These are phyloP conservation scores for Ceryle rudis DNA, from an alignment of 2,797 vertebrate genomes.

Conservation along the genomic window DNA sequence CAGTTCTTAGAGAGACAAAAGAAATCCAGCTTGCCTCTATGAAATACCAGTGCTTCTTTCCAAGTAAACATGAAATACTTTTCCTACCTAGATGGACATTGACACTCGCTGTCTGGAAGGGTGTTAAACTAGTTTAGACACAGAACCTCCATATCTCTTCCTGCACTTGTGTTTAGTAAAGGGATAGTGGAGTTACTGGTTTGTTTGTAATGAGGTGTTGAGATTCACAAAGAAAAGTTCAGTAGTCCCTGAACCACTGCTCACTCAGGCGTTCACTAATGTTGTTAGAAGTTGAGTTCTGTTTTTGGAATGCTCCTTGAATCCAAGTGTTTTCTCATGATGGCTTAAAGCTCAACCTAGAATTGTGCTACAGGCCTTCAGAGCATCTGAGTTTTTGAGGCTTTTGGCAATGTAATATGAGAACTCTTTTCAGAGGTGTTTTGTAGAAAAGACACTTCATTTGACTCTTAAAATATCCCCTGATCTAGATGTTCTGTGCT, in stretches of 20 bases:
- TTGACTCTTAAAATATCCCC: neutral
- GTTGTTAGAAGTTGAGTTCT: neutral
- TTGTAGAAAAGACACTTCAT: neutral
- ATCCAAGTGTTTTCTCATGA: neutral
- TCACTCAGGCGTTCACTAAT: neutral
- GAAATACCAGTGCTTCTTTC: neutral
- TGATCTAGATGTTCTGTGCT: neutral
- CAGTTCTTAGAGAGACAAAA: neutral
- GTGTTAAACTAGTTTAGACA: neutral
- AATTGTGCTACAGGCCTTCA: neutral
- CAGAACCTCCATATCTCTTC: neutral
- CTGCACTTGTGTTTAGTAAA: neutral
- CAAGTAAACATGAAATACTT: neutral
- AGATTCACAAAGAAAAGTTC: neutral
- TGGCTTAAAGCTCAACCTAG: neutral
- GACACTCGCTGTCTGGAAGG: neutral
- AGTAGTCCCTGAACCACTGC: neutral
- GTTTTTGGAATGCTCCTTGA: neutral
- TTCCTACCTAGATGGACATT: neutral
- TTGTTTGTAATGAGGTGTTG: rapidly evolving
- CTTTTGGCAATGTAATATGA: neutral
- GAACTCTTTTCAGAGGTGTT: neutral
- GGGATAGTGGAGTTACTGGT: neutral
- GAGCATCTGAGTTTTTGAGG: neutral
- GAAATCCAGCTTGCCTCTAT: neutral